Evolutionary conservation across 2,888 invertebrate species (phyloP), one percentile per base, ranked within the genome.

Genomic region (Junonia oenone): DNA sequence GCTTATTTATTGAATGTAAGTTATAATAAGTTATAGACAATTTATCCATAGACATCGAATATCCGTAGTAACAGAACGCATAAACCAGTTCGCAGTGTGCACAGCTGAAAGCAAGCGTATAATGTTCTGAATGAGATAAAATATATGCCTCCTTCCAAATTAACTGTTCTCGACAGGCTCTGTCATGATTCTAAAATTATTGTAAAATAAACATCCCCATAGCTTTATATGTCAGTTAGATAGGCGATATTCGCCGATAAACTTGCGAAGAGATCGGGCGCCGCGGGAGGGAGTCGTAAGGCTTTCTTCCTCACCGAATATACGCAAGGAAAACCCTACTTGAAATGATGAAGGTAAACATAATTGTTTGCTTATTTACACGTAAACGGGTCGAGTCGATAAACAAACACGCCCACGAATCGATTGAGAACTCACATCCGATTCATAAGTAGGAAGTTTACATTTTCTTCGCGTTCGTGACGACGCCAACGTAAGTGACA

Each of bases 171-270:
- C 63, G 78, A 76, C 81, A 72, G 71, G 59, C 51, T 67, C 70
- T 75, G 76, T 80, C 79, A 72, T 72, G 68, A 63, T 62, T 33
- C 65, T 74, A 68, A 77, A 73, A 72, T 76, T 80, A 73, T 72
- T 66, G 59, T 66, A 61, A 69, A 69, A 75, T 76, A 74, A 76
- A 70, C 69, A 70, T 57, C 63, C 67, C 61, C 64, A 71, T 71
- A 72, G 71, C 73, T 69, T 74, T 73, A 75, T 75, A 73, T 71
- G 72, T 71, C 71, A 58, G 65, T 65, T 65, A 19, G 69, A 71
- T 75, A 70, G 64, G 66, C 63, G 51, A 63, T 68, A 68, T 65
- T 69, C 61, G 60, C 66, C 67, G 68, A 71, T 81, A 81, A 79
- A 75, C 65, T 70, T 61, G 67, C 65, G 69, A 73, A 70, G 70